A percentile compares a stretch with the other conserved stretches of the same genome.
phyloP scores from a whole-genome alignment of 2,797 vertebrate genomes.

The Rhodeus uyekii region DNA sequence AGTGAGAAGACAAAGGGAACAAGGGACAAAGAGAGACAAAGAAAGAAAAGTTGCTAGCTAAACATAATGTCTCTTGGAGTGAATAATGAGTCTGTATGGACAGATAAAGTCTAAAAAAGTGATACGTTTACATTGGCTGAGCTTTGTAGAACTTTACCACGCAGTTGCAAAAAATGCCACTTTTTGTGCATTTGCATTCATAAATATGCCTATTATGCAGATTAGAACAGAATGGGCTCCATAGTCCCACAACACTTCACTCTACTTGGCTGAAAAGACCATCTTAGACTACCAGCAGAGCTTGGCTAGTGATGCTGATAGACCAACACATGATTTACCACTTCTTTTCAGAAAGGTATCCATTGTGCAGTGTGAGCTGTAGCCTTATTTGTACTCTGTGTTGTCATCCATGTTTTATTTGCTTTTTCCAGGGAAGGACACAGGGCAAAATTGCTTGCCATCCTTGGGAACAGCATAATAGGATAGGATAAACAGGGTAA shows the following conservation, averaged over 20 bases:
- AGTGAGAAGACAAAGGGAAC: conserved; percentile 56
- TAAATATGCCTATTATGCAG: conserved; percentile 18
- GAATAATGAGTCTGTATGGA: conserved; percentile 21
- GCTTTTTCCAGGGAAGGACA: conserved; percentile 70
- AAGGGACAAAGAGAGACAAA: conserved; percentile 56
- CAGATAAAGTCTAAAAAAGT: conserved; percentile 23
- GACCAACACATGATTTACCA: neutral
- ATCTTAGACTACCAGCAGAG: conserved; percentile 5
- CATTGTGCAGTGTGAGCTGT: conserved; percentile 76
- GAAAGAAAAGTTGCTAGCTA: conserved; percentile 50
- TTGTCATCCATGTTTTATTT: conserved; percentile 69
- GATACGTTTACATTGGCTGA: conserved; percentile 2
- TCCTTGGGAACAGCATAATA: conserved; percentile 73
- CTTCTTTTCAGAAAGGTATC: conserved; percentile 61
- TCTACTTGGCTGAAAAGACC: neutral
- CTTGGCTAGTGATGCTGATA: neutral
- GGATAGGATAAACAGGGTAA: conserved; percentile 77
- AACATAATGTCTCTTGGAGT: conserved; percentile 32
- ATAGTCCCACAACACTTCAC: neutral
- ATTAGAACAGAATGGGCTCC: conserved; percentile 3
- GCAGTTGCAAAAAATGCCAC: neutral
- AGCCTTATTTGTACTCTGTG: conserved; percentile 79
- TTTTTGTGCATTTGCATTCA: conserved; percentile 6
- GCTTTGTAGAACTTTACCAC: conserved; percentile 22
- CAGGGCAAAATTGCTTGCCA: neutral